Evolutionary conservation across 1,140 invertebrate genomes (phyloP).

Genomic region (Copidosoma floridanum): DNA sequence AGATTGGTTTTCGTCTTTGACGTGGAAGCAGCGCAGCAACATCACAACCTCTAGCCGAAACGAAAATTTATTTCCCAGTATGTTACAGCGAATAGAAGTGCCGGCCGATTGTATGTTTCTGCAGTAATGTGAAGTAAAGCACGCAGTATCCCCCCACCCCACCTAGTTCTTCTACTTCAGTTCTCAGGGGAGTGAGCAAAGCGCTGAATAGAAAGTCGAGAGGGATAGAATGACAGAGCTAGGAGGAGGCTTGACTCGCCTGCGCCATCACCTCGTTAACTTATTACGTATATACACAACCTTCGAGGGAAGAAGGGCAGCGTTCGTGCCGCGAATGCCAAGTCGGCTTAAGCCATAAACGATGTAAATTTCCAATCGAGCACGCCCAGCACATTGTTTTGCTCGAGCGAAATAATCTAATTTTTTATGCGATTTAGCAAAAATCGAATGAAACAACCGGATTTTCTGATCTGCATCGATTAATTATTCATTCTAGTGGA

Average conservation of each 20-base stretch:
- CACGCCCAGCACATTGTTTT: not conserved
- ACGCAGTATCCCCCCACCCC: no score
- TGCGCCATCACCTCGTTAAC: not conserved
- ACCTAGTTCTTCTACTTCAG: no score
- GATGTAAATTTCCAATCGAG: not conserved
- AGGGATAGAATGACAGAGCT: not conserved
- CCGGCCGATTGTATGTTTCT: conserved; percentile 37
- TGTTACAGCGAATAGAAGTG: conserved; percentile 47
- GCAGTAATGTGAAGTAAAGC: no score
- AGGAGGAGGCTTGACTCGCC: not conserved
- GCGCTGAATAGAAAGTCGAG: no score
- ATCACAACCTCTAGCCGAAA: conserved; percentile 27
- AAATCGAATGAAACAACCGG: no score
- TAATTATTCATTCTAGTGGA: no score
- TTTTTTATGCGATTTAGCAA: no score
- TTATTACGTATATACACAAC: not conserved
- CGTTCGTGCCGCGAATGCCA: not conserved
- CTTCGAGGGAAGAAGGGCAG: not conserved
- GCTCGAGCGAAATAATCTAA: not conserved
- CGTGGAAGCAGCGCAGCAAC: conserved; percentile 21
- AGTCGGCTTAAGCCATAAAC: not conserved
- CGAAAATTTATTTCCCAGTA: conserved; percentile 50
- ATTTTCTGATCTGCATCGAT: no score
- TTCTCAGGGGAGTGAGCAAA: no score
- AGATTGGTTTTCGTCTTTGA: conserved; percentile 49